phyloP scores from a whole-genome alignment of 1,140 invertebrate genomes.

The Trichoplusia ni region DNA sequence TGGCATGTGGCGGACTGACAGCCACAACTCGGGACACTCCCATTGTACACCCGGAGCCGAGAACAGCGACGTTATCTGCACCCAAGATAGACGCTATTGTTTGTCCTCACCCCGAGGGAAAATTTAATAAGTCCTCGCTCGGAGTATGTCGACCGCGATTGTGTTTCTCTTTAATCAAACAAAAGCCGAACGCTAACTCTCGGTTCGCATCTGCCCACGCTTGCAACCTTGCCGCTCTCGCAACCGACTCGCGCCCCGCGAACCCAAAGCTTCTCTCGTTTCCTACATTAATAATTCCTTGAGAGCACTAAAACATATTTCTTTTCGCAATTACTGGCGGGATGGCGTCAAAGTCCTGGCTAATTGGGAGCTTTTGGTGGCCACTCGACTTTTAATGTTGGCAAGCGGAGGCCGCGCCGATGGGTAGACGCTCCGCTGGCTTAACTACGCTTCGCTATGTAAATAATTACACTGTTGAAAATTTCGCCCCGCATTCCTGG shows the following conservation, averaged over 20 bases:
- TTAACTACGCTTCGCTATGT: constrained; percentile 50
- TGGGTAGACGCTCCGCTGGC: constrained; percentile 35
- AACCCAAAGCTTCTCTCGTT: constrained; percentile 30
- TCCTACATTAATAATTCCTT: constrained; percentile 60
- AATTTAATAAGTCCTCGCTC: constrained; percentile 65
- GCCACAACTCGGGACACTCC: constrained; percentile 41
- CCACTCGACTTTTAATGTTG: constrained; percentile 70
- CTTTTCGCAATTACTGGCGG: constrained; percentile 69
- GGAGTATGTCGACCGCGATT: constrained; percentile 54
- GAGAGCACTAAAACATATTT: constrained; percentile 66
- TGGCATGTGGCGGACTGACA: constrained; percentile 47
- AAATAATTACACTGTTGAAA: constrained; percentile 58
- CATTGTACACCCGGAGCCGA: constrained; percentile 53
- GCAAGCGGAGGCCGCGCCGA: constrained; percentile 46
- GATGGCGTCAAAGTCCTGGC: constrained; percentile 65
- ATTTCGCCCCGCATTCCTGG: constrained; percentile 40
- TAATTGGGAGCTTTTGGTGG: constrained; percentile 76
- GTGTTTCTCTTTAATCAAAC: constrained; percentile 63
- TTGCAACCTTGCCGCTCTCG: no score
- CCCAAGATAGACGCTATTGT: constrained; percentile 66
- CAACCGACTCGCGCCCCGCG: not conserved
- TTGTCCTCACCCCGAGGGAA: constrained; percentile 54
- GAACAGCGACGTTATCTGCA: constrained; percentile 65
- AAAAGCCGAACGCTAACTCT: constrained; percentile 44
- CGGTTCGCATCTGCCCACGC: constrained; percentile 29